Percentiles rank a stretch among this genome's conserved stretches.
These are phyloP conservation scores for Anagrus nilaparvatae DNA, from an alignment of 1,140 invertebrate genomes.

Conservation along the genomic window DNA sequence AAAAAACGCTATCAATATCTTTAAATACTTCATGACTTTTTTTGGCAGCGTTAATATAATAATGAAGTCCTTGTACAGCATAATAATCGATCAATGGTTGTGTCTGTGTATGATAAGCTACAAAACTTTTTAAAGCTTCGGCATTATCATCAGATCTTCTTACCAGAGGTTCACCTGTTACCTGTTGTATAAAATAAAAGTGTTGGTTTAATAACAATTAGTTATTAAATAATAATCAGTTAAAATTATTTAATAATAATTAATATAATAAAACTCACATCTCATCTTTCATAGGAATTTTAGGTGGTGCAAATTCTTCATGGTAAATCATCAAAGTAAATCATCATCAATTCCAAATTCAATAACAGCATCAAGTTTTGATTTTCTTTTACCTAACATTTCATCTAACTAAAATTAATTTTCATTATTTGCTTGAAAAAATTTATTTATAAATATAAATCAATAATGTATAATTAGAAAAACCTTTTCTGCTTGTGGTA, in stretches of 20 bases:
- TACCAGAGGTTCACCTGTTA: conserved; percentile 83
- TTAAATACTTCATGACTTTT: conserved; percentile 61
- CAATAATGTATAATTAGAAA: too few relatives aligned
- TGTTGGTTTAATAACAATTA: too few relatives aligned
- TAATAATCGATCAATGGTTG: conserved; percentile 88
- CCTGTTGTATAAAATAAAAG: too few relatives aligned
- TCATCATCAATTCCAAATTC: conserved; percentile 92
- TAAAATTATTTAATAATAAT: too few relatives aligned
- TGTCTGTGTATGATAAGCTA: conserved; percentile 83
- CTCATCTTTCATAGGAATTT: conserved; percentile 86
- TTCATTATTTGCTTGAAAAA: too few relatives aligned
- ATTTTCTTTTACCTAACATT: conserved; percentile 72
- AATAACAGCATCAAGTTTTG: conserved; percentile 79
- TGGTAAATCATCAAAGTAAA: conserved; percentile 90
- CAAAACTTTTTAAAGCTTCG: conserved; percentile 76
- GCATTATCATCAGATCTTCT: conserved; percentile 86
- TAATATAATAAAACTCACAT: too few relatives aligned
- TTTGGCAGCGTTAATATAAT: conserved; percentile 66
- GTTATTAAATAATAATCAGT: too few relatives aligned
- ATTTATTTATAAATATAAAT: too few relatives aligned
- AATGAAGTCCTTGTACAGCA: conserved; percentile 61
- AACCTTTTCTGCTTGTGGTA: conserved; percentile 83
- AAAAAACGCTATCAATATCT: conserved; percentile 66
- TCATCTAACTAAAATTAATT: conserved; percentile 66
- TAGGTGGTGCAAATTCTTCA: conserved; percentile 93